Evolutionary conservation across 1,140 invertebrate species (phyloP).

Genomic region (Orius insidiosus): DNA sequence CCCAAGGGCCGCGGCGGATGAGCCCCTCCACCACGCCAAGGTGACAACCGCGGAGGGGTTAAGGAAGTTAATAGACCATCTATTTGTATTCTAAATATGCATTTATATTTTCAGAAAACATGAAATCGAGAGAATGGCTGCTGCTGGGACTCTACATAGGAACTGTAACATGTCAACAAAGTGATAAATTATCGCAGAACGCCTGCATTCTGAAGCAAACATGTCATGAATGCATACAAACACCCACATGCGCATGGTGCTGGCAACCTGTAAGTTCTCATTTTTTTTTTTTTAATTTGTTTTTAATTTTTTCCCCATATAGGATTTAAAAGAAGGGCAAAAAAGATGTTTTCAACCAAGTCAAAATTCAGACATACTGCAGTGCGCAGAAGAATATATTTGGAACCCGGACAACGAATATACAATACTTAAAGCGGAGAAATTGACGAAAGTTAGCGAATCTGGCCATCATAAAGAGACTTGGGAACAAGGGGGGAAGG

Average conservation of each 20-base stretch:
- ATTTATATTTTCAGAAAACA: no score
- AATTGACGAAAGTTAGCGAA: slow-evolving; percentile 29
- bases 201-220: slow-evolving; percentile 66
- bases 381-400: slow-evolving; percentile 47
- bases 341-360: slow-evolving; percentile 54
- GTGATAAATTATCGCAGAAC: slow-evolving; percentile 34
- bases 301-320: slow-evolving; percentile 17
- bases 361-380: slow-evolving; percentile 30
- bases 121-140: neutral
- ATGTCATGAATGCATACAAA: slow-evolving; percentile 82
- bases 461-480: no score
- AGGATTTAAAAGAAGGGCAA: slow-evolving; percentile 38
- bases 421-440: slow-evolving; percentile 30
- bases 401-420: slow-evolving; percentile 56
- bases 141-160: slow-evolving; percentile 4
- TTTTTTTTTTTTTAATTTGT: no score
- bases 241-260: slow-evolving; percentile 87
- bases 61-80: no score
- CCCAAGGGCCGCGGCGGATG: no score
- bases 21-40: no score
- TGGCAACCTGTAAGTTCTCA: slow-evolving; percentile 44
- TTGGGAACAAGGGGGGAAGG: slow-evolving; percentile 2
- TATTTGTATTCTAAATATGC: no score
- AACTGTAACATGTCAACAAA: neutral
- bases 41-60: no score